Evolutionary conservation across 2,113 vertebrate species (phyloP).

Genomic region (Trogon melanurus): DNA sequence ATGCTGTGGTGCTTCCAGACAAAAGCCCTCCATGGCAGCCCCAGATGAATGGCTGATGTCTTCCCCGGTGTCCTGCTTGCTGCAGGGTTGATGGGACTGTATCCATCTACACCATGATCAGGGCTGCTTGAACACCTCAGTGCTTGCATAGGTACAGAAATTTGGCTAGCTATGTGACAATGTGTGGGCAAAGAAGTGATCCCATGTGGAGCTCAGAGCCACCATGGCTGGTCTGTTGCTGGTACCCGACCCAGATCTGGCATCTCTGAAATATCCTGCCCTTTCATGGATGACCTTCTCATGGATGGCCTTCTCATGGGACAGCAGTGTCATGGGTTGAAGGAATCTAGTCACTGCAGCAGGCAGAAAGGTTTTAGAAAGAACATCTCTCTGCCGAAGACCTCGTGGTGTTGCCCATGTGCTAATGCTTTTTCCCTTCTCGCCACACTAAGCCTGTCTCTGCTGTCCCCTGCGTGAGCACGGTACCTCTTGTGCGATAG

Average conservation of each 20-base stretch:
- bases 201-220: rapidly evolving
- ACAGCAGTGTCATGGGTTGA: background rate
- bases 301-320: background rate
- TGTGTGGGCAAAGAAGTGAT: background rate
- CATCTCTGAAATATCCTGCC: background rate
- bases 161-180: background rate
- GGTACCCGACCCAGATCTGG: background rate
- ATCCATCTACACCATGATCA: background rate
- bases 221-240: background rate
- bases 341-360: background rate
- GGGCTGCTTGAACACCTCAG: background rate
- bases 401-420: background rate
- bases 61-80: background rate
- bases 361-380: background rate
- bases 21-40: background rate
- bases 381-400: background rate
- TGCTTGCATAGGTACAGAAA: background rate
- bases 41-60: background rate
- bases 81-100: background rate
- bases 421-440: background rate
- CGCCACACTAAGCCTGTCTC: background rate
- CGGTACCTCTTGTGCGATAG: constrained; percentile 88
- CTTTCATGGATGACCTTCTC: background rate
- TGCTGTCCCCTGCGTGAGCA: background rate
- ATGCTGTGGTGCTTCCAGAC: background rate